Base-by-base conservation (phyloP, 2,888 invertebrate species). In the Falcaria lacertinaria region DNA sequence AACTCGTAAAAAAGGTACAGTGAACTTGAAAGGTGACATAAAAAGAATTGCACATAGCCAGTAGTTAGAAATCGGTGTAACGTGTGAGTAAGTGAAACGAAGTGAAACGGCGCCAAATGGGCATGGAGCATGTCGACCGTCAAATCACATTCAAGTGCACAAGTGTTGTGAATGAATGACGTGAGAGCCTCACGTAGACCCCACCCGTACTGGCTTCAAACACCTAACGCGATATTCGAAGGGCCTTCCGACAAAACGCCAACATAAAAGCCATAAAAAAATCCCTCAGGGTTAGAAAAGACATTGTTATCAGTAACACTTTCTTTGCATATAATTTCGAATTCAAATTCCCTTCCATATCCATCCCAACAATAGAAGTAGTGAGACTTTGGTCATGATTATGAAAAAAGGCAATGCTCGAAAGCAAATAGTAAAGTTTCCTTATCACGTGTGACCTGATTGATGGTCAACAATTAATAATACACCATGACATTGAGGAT, bases 111-210 rank as follows among this genome's bases (percentile, higher is more conserved):
- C 64, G 63, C 75, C 68, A 78, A 75, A 75, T 80, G 79, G 67
- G 52, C 81, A 80, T 64, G 49, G 66, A 80, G 71, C 86, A 83
- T 82, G 71, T 77, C 87, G 83, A 81, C 81, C 79, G 74, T 82
- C 84, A 81, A 85, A 84, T 79, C 77, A 74, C 66, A 69, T 71
- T 74, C 77, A 78, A 81, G 78, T 80, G 70, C 32, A 40, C 41
- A 47, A 45, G 45, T 54, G 58, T 60, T 57, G 64, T 54, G 50
- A 74, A 73, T 69, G 66, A 68, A 52, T 64, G 64, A 68, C 61
- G 55, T 52, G 49, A 39, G 34, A 46, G 43, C 38, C 53, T 55
- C 57, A 64, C 62, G 58, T 52, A 2, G 22, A 37, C 22, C 22
- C 14, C 22, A 37, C 11, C 8, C 11, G 8, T 1, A 11, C 11